Base-by-base conservation (phyloP, 1,140 invertebrate species). In the Drosophila nannoptera region DNA sequence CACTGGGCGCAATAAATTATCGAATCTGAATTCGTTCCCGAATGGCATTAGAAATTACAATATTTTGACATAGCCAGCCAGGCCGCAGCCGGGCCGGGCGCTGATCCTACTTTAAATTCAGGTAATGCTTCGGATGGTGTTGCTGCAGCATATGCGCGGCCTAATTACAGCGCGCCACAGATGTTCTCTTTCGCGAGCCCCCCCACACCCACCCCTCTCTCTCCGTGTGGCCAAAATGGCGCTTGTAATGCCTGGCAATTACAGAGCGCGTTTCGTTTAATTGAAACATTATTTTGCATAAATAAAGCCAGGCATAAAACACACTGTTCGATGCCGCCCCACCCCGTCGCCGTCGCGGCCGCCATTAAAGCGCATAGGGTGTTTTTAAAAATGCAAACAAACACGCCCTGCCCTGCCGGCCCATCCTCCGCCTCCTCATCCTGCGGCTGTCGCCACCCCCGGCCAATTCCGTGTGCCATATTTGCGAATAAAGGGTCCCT, bases 251-350 rank as follows among this genome's bases (percentile, higher is more conserved):
- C 53, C 64, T 76, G 66, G 72, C 78, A 87, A 87, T 87, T 82
- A 87, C 82, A 69, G 45, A 33, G 69, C 78, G 72, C 78, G 78
- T 78, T 87, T 55, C 71, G 68, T 82, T 87, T 87, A 88, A 88
- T 88, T 88, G 86, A 88, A 88, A 88, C 86, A 88, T 88, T 88
- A 88, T 88, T 88, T 88, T 86, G 81, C 81, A 86, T 86, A 86
- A 86, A 86, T 86, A 86, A 86, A 86, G 87, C 81, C 75, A 81
- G 65, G 86, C 81, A 88, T 87, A 78, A 87, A 87, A 86, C 84
- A 87, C 80, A 77, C 77, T 87, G 74, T 77, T 78, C 65, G 53
- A 81, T 81, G 67, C 62, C 48, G 12, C 5, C 48, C 32, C 8
- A 22, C 22, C 22, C 22, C 22, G 16, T 7, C 46, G 14, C 33